Base-by-base conservation (phyloP, 2,797 vertebrate species). In the Sebastiscus tertius region DNA sequence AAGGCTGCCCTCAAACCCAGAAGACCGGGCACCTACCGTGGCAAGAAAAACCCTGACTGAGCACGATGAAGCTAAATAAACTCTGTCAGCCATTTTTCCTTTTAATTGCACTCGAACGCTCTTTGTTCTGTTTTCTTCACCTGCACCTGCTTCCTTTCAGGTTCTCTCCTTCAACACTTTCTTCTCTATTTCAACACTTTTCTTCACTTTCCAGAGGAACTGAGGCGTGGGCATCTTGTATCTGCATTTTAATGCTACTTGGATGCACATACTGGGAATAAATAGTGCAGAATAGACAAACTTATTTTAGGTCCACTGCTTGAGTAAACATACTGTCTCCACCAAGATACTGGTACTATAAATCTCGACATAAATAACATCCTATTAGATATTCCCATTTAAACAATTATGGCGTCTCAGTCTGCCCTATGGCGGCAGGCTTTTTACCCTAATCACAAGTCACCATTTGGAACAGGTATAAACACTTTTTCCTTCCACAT, bases 21-120 rank as follows among this genome's bases (percentile, higher is more conserved):
- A 82, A 86, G 71, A 83, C 55, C 14, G 2, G 76, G 84, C 72
- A 75, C 52, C 72, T 60, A 86, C 54, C 18, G 52, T 64, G 27
- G 72, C 72, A 78, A 81, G 75, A 88, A 93, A 94, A 93, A 26
- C 81, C 90, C 89, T 92, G 91, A 94, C 83, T 3, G 62, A 75
- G 86, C 89, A 83, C 20, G 20, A 72, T 14, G 36, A 39, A 75
- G 61, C 81, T 31, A 71, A 87, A 87, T 58, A 52, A 77, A 79
- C 77, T 26, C 65, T 31, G 84, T 92, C 91, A 87, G 91, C 87
- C 67, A 2, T 84, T 93, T 92, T 85, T 80, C 62, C 56, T 77
- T 75, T 83, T 55, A 86, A 76, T 75, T 90, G 67, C 80, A 60
- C 82, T 62, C 49, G 2, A 52, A 49, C 68, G 9, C 49, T 68